A percentile compares a stretch with the other conserved stretches of the same genome.
Conservation (phyloP, 2,888 invertebrate genomes). For the Lamellibrachia columna region DNA sequence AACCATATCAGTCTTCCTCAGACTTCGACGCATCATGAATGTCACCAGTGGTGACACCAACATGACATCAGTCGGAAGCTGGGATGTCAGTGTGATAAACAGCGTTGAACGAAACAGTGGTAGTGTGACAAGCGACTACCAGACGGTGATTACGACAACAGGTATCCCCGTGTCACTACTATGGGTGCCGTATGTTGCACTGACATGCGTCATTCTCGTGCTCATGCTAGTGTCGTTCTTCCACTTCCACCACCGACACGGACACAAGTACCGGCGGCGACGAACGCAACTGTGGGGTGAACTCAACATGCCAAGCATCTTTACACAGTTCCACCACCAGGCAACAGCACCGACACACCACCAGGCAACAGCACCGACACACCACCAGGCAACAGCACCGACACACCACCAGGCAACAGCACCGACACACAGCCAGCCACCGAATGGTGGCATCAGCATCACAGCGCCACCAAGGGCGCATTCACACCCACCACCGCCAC, state of each 20-base stretch:
- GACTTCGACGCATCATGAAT: neutral
- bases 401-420: slow-evolving; percentile 6
- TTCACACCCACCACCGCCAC: neutral
- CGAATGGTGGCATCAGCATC: neutral
- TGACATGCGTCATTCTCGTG: slow-evolving; percentile 36
- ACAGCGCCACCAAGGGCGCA: neutral
- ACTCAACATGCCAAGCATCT: slow-evolving; percentile 29
- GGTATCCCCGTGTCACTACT: slow-evolving; percentile 36
- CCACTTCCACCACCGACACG: slow-evolving; percentile 41
- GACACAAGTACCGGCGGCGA: slow-evolving; percentile 43
- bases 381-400: slow-evolving; percentile 19
- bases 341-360: slow-evolving; percentile 20
- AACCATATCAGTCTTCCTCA: neutral
- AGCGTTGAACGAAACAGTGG: neutral
- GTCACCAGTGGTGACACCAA: slow-evolving; percentile 12
- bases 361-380: slow-evolving; percentile 18
- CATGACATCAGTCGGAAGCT: neutral
- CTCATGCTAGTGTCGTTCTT: slow-evolving; percentile 42
- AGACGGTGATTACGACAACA: slow-evolving; percentile 24
- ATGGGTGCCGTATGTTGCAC: slow-evolving; percentile 41
- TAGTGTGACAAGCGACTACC: neutral
- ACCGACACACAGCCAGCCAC: slow-evolving; percentile 22
- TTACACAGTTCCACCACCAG: neutral
- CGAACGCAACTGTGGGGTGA: slow-evolving; percentile 22
- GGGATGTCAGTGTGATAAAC: neutral